A percentile compares a stretch with the other conserved stretches of the same genome.
phyloP scores from a whole-genome alignment of 2,797 vertebrate species.

The Saguinus oedipus region DNA sequence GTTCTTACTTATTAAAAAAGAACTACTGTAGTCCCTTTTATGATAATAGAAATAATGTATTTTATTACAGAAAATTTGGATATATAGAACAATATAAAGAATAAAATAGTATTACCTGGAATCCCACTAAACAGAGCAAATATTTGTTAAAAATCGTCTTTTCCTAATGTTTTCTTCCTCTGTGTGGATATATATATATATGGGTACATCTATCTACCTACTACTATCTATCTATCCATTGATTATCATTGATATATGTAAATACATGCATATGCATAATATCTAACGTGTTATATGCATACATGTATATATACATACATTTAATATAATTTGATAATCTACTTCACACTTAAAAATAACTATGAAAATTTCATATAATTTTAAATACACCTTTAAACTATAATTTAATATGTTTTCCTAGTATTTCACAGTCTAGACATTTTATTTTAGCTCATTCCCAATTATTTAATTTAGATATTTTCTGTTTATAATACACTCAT shows the following conservation, averaged over 20 bases:
- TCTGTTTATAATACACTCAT: background rate
- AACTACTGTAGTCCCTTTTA: background rate
- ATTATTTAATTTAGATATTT: background rate
- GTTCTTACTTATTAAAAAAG: background rate
- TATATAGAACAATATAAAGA: background rate
- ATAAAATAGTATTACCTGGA: background rate
- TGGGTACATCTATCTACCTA: background rate
- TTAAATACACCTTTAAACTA: background rate
- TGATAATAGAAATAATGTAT: background rate
- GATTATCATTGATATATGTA: background rate
- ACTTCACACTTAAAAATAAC: slow-evolving; percentile 32
- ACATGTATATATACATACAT: background rate
- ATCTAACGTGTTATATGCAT: background rate
- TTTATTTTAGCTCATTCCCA: background rate
- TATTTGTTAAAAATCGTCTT: background rate
- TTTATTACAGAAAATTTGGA: background rate
- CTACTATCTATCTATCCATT: background rate
- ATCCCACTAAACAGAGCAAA: background rate
- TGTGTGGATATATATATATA: background rate
- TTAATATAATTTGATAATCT: background rate
- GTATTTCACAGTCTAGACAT: background rate
- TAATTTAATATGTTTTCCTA: background rate
- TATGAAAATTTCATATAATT: background rate
- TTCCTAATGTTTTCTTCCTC: slow-evolving; percentile 5
- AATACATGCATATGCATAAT: background rate